Evolutionary conservation across 2,888 invertebrate species (phyloP), one percentile per base, ranked within the genome.

Genomic region (Apamea sordens): DNA sequence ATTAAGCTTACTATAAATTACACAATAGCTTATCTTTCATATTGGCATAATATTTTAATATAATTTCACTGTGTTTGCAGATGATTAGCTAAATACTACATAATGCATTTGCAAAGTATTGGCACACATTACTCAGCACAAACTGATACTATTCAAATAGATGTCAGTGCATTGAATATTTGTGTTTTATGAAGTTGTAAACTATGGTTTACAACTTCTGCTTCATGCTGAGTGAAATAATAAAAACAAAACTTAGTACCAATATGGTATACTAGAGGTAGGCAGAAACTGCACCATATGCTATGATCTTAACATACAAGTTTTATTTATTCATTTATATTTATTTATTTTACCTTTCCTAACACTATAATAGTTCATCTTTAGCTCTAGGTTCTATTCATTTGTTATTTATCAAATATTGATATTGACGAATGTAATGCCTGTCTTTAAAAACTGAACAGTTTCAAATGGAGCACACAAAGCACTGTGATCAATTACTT

Each of bases 11-110:
- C 78, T 85, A 80, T 73, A 83, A 53, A 80, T 73, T 84, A 78
- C 53, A 81, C 70, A 82, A 70, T 69, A 67, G 84, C 77, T 89
- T 88, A 87, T 86, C 85, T 78, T 41, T 78, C 6, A 78, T 89
- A 77, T 88, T 89, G 81, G 86, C 84, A 77, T 75, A 77, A 84
- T 84, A 85, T 80, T 86, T 80, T 82, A 79, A 73, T 83, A 79
- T 77, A 75, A 79, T 80, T 77, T 82, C n/a, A 75, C 73, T 67
- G 75, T 87, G 77, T 87, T 83, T 86, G 56, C 64, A 74, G 44
- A 79, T 83, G 80, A 76, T 81, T 84, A 74, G 76, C 65, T 80
- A 72, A 73, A 77, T 76, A 61, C 64, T 71, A 74, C 68, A 76
- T 83, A 76, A 74, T 82, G 21, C 74, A 63, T 61, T n/a, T 64